Base-by-base conservation (phyloP, 2,888 invertebrate species). In the Tiliacea aurago region DNA sequence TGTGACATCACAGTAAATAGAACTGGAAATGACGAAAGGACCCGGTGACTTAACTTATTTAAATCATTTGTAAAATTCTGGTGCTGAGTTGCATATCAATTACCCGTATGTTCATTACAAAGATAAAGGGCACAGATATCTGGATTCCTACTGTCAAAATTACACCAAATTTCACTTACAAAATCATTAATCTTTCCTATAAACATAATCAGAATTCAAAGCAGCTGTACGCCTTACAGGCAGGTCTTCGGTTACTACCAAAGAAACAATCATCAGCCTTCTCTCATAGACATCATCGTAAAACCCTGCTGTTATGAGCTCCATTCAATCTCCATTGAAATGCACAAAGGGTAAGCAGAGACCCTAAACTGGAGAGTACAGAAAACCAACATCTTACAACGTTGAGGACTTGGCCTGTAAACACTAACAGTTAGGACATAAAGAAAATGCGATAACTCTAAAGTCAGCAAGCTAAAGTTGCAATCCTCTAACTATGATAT, bases 261-360 rank as follows among this genome's bases (percentile, higher is more conserved):
- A 51, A 41, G 67, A 71, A 75, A 69, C 67, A 80, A 83, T 81
- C 49, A 71, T 80, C 70, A 70, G 59, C 4, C 28, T 56, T 23
- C 56, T 61, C 55, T 65, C 80, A 41, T 58, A 45, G 56, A 65
- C 70, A 75, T 81, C 84, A 84, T 75, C 80, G 80, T 84, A 81
- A 79, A 83, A 80, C 69, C 70, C 51, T 37, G 70, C 67, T 64
- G 69, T 66, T 84, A 84, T 53, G 76, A 58, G 63, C 59, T 73
- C 56, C 74, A 80, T 83, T 81, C 69, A 72, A 78, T 71, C 84
- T 70, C 75, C 86, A 73, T 85, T 65, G 68, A 72, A 82, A 73
- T 71, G 64, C 51, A 70, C 55, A 75, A 84, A 78, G 68, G 77
- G 76, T 81, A 79, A 70, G 66, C 68, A 79, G 56, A 56, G 28